A percentile compares a stretch with the other conserved stretches of the same genome.
Evolutionary conservation across 2,113 vertebrate species (phyloP).

Genomic region (Phoenicopterus ruber): DNA sequence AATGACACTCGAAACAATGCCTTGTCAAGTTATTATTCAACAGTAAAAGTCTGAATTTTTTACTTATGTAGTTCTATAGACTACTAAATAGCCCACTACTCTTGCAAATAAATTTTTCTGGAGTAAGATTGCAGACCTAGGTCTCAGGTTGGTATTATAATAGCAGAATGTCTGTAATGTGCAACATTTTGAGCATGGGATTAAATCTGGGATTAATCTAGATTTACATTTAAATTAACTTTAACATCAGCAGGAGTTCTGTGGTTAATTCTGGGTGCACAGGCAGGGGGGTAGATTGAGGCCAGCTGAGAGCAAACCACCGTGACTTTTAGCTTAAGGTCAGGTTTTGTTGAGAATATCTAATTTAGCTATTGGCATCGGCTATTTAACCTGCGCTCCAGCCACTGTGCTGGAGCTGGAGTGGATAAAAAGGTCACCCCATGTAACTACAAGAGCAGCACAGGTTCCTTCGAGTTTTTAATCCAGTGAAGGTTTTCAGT

Average conservation of each 20-base stretch:
- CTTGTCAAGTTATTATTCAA: neutral
- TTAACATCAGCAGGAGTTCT: neutral
- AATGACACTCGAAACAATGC: neutral
- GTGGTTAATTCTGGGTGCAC: neutral
- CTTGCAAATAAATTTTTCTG: neutral
- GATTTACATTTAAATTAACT: slow-evolving; percentile 4
- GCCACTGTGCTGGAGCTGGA: neutral
- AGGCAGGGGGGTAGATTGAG: neutral
- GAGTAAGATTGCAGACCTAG: neutral
- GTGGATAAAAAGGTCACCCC: neutral
- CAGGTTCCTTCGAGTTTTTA: neutral
- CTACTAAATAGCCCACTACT: neutral
- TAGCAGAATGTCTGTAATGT: neutral
- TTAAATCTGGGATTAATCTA: slow-evolving; percentile 4
- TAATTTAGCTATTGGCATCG: neutral
- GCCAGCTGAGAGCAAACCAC: neutral
- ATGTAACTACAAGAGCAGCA: neutral
- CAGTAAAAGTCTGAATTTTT: neutral
- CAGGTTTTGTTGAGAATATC: neutral
- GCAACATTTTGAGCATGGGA: neutral
- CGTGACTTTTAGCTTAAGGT: neutral
- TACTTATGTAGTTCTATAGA: neutral
- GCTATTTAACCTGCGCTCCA: neutral
- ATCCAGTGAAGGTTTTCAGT: neutral
- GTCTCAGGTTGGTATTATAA: neutral